These are phyloP conservation scores for Dynastes tityus DNA, from an alignment of 2,888 invertebrate species.

Conservation along the genomic window DNA sequence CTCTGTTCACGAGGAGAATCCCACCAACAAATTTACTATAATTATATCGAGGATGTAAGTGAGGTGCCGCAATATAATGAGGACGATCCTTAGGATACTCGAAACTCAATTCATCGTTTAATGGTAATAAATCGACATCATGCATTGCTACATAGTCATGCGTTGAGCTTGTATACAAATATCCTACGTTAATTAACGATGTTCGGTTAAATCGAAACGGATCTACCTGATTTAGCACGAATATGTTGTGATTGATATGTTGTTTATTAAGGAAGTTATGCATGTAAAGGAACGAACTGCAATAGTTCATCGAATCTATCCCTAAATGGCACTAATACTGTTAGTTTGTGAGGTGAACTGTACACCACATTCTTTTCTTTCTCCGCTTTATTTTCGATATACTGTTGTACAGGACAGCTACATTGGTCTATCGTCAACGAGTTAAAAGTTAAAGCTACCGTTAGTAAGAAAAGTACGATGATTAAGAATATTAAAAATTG, in stretches of 20 bases:
- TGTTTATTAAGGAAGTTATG: slow-evolving; percentile 87
- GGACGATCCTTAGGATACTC: slow-evolving; percentile 81
- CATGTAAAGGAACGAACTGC: slow-evolving; percentile 91
- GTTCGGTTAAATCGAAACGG: slow-evolving; percentile 95
- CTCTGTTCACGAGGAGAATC: slow-evolving; percentile 88
- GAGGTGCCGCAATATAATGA: slow-evolving; percentile 93
- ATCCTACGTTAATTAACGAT: slow-evolving; percentile 96
- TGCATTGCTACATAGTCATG: slow-evolving; percentile 99
- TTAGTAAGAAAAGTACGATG: slow-evolving; percentile 59
- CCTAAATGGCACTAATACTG: slow-evolving; percentile 94
- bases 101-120: slow-evolving; percentile 87
- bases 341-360: slow-evolving; percentile 76
- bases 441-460: slow-evolving; percentile 63
- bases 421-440: slow-evolving; percentile 65
- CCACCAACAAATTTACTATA: slow-evolving; percentile 98
- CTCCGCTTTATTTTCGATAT: slow-evolving; percentile 45
- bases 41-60: slow-evolving; percentile 94
- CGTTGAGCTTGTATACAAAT: slow-evolving; percentile 79
- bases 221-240: slow-evolving; percentile 93
- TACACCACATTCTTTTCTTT: slow-evolving; percentile 53
- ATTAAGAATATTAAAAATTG: slow-evolving; percentile 58
- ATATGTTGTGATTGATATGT: slow-evolving; percentile 86
- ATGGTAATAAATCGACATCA: slow-evolving; percentile 96
- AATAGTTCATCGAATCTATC: slow-evolving; percentile 97
- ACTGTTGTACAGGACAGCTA: slow-evolving; percentile 60